phyloP scores from a whole-genome alignment of 2,888 invertebrate species.

The Ormia ochracea region DNA sequence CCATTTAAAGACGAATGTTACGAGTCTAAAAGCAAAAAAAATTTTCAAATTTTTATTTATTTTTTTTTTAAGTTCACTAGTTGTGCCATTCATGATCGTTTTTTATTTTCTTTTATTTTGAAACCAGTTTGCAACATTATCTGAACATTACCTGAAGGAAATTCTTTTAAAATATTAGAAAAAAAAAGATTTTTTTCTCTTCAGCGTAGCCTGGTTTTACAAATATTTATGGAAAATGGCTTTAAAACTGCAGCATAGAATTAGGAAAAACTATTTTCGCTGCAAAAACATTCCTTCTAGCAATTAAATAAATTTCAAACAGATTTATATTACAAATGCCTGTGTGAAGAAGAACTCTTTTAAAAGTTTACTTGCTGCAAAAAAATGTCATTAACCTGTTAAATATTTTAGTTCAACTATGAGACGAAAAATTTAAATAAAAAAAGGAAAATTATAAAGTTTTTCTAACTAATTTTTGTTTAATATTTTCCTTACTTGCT shows the following conservation, averaged over 20 bases:
- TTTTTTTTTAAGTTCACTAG: too few species aligned
- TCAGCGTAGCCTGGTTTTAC: background rate
- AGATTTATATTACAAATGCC: conserved; percentile 2
- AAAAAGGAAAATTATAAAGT: conserved; percentile 1
- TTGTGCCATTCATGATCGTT: too few species aligned
- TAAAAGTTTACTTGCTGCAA: conserved; percentile 36
- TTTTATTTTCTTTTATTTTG: too few species aligned
- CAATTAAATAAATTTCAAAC: conserved; percentile 21
- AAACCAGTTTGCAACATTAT: too few species aligned
- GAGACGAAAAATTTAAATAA: background rate
- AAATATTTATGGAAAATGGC: background rate
- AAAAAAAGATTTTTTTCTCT: too few species aligned
- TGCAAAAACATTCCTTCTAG: background rate
- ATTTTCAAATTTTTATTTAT: too few species aligned
- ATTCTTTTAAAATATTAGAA: too few species aligned
- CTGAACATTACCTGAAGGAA: too few species aligned
- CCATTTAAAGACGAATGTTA: too few species aligned
- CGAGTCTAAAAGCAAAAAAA: too few species aligned
- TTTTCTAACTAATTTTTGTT: conserved; percentile 40
- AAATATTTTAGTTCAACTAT: conserved; percentile 45
- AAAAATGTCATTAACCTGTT: conserved; percentile 60
- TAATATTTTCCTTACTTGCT: conserved; percentile 19
- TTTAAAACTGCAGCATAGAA: too few species aligned
- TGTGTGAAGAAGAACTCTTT: background rate
- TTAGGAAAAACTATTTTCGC: background rate